Evolutionary conservation across 2,113 vertebrate species (phyloP).

Genomic region (Panurus biarmicus): DNA sequence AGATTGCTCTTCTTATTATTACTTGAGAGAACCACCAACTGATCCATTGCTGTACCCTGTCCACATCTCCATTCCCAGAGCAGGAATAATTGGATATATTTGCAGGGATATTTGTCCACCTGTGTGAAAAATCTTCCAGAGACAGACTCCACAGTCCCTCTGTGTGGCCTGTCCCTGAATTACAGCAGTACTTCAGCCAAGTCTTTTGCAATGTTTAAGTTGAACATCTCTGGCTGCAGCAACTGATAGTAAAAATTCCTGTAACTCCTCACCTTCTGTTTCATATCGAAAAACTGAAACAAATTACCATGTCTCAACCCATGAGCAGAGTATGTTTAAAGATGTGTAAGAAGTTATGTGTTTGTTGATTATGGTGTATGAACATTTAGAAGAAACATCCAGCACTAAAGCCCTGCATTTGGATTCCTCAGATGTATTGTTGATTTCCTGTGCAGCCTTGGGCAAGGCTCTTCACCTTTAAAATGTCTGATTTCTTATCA

Average conservation of each 20-base stretch:
- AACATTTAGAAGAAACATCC: neutral
- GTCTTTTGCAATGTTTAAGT: neutral
- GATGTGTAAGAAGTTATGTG: neutral
- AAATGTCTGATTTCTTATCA: neutral
- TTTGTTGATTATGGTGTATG: neutral
- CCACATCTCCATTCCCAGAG: neutral
- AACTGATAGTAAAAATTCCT: neutral
- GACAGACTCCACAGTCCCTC: neutral
- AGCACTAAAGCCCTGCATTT: neutral
- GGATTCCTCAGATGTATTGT: neutral
- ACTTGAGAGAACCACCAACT: neutral
- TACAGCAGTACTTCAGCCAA: neutral
- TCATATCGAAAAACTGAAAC: neutral
- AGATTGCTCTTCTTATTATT: neutral
- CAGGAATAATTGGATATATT: neutral
- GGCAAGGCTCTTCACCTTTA: neutral
- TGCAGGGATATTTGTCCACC: neutral
- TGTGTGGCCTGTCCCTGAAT: neutral
- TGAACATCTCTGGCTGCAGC: neutral
- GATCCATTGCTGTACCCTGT: neutral
- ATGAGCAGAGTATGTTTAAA: neutral
- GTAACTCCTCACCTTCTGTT: neutral
- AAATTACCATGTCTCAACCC: accelerated
- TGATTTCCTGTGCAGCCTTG: neutral
- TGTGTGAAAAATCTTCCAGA: neutral